phyloP scores from a whole-genome alignment of 2,113 vertebrate genomes.

The Motacilla tschutschensis region DNA sequence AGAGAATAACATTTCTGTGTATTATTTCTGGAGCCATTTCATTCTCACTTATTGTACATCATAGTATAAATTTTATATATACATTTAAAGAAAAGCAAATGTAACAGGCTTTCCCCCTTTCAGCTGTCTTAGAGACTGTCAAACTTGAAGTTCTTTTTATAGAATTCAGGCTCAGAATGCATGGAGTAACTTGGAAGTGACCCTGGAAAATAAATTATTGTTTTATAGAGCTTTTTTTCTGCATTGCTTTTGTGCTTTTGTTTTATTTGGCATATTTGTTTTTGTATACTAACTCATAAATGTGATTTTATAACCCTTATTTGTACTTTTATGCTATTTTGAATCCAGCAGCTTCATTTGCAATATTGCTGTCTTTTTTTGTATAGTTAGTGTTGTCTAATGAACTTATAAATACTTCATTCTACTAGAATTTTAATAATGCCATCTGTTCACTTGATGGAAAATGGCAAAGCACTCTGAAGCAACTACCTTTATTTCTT shows the following conservation, averaged over 20 bases:
- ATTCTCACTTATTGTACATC: background rate
- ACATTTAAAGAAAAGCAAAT: background rate
- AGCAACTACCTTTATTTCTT: background rate
- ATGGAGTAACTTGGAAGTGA: conserved; percentile 11
- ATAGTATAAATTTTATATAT: background rate
- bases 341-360: conserved; percentile 29
- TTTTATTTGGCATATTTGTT: background rate
- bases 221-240: background rate
- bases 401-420: conserved; percentile 60
- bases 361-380: conserved; percentile 4
- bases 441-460: conserved; percentile 39
- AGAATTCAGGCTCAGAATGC: background rate
- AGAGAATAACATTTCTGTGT: background rate
- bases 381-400: conserved; percentile 35
- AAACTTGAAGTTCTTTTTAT: background rate
- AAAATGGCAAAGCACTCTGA: background rate
- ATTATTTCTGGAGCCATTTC: background rate
- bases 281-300: conserved; percentile 2
- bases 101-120: background rate
- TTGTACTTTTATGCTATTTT: conserved; percentile 25
- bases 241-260: background rate
- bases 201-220: conserved; percentile 2
- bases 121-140: background rate
- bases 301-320: background rate
- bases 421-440: conserved; percentile 62